Percentiles rank a stretch among this genome's conserved stretches.
Conservation (phyloP, 2,797 vertebrate species). For the Moxostoma hubbsi region DNA sequence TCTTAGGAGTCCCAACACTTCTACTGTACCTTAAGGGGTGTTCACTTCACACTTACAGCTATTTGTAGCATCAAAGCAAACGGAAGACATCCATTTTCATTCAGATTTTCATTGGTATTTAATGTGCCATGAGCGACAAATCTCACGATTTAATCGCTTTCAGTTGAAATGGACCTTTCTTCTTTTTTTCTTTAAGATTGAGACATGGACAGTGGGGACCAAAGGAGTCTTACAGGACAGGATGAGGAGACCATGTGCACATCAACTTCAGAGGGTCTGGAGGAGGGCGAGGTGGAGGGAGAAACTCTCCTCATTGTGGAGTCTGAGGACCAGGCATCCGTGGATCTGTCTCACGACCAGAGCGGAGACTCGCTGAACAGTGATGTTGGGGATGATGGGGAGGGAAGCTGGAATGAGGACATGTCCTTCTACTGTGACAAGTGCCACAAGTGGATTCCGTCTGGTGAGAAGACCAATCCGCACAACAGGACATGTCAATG, state of each 20-base stretch:
- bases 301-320: conserved; percentile 95
- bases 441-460: conserved; percentile 94
- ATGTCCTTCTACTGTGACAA: conserved; percentile 95
- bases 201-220: conserved; percentile 77
- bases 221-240: conserved; percentile 75
- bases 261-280: conserved; percentile 92
- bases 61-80: too few relatives aligned
- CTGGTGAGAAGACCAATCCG: conserved; percentile 76
- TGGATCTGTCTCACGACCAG: conserved; percentile 96
- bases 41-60: too few relatives aligned
- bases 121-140: too few relatives aligned
- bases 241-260: conserved; percentile 88
- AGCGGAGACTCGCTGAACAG: conserved; percentile 96
- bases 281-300: conserved; percentile 96
- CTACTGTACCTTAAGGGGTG: too few relatives aligned
- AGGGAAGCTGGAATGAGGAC: conserved; percentile 86
- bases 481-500: neutral
- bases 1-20: too few relatives aligned
- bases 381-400: conserved; percentile 83
- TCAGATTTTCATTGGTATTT: too few relatives aligned
- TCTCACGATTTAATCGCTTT: too few relatives aligned
- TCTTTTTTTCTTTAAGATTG: neutral
- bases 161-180: neutral
- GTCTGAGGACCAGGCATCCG: conserved; percentile 93
- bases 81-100: too few relatives aligned